These are phyloP conservation scores for Ophonus ardosiacus DNA, from an alignment of 2,888 invertebrate species.

Conservation along the genomic window DNA sequence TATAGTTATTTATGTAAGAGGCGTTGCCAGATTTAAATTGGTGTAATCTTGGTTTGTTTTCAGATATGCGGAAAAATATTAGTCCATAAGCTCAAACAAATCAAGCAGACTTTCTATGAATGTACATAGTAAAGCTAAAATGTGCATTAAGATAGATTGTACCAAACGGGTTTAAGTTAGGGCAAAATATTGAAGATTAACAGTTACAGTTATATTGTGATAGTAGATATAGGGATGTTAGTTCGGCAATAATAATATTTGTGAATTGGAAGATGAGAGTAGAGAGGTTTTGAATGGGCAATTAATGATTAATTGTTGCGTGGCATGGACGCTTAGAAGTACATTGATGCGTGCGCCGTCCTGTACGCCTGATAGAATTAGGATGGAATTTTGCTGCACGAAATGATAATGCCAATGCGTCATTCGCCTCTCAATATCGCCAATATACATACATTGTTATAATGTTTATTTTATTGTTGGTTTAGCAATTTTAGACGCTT, in stretches of 20 bases:
- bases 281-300: slow-evolving; percentile 33
- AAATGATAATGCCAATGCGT: slow-evolving; percentile 9
- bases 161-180: too few species aligned
- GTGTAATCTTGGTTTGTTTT: too few species aligned
- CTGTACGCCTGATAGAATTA: slow-evolving; percentile 44
- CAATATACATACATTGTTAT: slow-evolving; percentile 10
- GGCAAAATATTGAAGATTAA: too few species aligned
- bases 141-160: too few species aligned
- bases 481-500: slow-evolving; percentile 32
- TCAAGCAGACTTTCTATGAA: too few species aligned
- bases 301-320: slow-evolving; percentile 59
- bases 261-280: not conserved
- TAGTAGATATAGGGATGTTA: not conserved
- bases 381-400: slow-evolving; percentile 35
- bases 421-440: not conserved
- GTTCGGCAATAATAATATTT: slow-evolving; percentile 1
- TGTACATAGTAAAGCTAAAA: too few species aligned
- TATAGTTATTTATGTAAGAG: too few species aligned
- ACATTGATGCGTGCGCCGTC: not conserved
- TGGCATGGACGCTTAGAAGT: slow-evolving; percentile 3
- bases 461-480: slow-evolving; percentile 29
- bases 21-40: too few species aligned
- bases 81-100: too few species aligned
- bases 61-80: too few species aligned
- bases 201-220: not conserved